These are phyloP conservation scores for Stichodactyla helianthus DNA, from an alignment of 64 coral and sea anemone genomes.

Conservation along the genomic window DNA sequence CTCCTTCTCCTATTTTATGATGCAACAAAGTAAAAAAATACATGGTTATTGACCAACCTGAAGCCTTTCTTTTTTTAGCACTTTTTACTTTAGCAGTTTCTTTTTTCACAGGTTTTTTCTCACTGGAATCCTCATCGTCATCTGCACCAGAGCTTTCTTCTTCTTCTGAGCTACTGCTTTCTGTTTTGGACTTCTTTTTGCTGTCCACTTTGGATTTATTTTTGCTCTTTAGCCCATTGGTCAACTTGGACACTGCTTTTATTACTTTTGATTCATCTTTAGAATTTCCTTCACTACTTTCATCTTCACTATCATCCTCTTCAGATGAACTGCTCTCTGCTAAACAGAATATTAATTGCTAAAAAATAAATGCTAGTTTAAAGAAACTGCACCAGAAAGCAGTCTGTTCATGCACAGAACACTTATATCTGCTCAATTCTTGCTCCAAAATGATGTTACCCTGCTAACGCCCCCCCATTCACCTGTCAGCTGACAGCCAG, in stretches of 20 bases:
- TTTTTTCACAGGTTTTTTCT: constrained; percentile 2
- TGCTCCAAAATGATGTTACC: no score
- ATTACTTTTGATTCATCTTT: background rate
- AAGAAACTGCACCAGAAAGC: background rate
- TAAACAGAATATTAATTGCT: background rate
- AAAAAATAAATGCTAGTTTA: background rate
- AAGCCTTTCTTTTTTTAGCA: constrained; percentile 10
- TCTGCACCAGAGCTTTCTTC: constrained; percentile 23
- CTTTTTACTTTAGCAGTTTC: background rate
- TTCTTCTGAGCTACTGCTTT: constrained; percentile 8
- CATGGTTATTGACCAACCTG: background rate
- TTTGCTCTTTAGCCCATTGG: background rate
- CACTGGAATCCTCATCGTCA: background rate
- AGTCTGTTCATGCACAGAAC: no score
- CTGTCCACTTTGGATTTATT: background rate
- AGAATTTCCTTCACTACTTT: background rate
- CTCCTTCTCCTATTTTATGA: no score
- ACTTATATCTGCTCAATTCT: no score
- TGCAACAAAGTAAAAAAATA: no score
- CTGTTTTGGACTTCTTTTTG: background rate
- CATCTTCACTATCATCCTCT: background rate
- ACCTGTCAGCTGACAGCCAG: no score
- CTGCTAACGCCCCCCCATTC: no score
- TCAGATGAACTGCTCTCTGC: constrained; percentile 13
- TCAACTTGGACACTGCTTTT: background rate